Conservation (phyloP, 2,113 vertebrate species). For the Piliocolobus tephrosceles region DNA sequence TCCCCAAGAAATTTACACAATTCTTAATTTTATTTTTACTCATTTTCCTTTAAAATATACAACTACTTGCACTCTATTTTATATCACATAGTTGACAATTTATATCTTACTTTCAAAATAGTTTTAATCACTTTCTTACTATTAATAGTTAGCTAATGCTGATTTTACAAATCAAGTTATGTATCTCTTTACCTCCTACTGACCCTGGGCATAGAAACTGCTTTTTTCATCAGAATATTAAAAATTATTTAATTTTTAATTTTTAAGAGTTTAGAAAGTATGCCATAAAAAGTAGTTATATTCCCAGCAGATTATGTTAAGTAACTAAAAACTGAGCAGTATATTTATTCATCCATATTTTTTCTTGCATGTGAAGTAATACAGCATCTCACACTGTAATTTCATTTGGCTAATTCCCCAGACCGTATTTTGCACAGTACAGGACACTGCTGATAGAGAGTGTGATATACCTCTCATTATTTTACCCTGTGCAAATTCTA, state of each 20-base stretch:
- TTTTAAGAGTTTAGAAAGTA: neutral
- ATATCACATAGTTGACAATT: neutral
- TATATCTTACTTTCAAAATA: neutral
- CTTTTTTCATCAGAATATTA: neutral
- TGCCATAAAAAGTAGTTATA: neutral
- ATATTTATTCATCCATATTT: neutral
- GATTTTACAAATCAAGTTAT: neutral
- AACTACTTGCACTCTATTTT: neutral
- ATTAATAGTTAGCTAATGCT: neutral
- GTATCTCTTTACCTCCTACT: neutral
- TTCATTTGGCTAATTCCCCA: neutral
- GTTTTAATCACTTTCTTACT: neutral
- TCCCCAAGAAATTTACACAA: neutral
- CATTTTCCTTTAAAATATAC: neutral
- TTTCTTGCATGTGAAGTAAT: neutral
- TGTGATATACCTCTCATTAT: neutral
- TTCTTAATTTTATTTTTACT: neutral
- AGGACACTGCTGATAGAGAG: neutral
- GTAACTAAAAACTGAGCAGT: neutral
- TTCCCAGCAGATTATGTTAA: neutral
- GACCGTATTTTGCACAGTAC: neutral
- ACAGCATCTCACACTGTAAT: neutral
- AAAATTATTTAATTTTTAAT: conserved; percentile 42
- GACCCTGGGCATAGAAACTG: neutral
- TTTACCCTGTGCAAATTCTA: neutral